Percentiles rank a stretch among this genome's conserved stretches.
Evolutionary conservation across 2,797 vertebrate species (phyloP).

Genomic region (Hephaestus fuliginosus): DNA sequence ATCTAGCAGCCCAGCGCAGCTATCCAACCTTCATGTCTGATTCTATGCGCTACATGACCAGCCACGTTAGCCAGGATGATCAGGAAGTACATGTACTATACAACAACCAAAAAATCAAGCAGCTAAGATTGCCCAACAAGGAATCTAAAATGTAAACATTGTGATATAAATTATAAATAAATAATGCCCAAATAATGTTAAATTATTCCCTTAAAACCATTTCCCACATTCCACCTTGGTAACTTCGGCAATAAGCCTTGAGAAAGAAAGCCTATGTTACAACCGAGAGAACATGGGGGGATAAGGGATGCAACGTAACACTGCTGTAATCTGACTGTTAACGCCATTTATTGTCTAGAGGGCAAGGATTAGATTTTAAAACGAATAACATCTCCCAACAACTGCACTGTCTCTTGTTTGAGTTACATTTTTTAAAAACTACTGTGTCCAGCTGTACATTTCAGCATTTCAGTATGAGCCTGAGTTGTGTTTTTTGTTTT

Average conservation of each 20-base stretch:
- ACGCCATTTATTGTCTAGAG: neutral
- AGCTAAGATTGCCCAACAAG: neutral
- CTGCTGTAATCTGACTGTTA: neutral
- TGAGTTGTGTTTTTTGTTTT: no score
- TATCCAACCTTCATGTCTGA: neutral
- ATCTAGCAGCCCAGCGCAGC: slow-evolving; percentile 10
- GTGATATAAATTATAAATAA: neutral
- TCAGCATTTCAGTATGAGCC: no score
- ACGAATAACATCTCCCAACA: neutral
- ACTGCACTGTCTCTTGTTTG: neutral
- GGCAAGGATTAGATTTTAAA: neutral
- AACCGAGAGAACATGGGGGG: neutral
- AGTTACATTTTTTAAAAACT: neutral
- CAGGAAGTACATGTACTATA: neutral
- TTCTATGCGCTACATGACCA: neutral
- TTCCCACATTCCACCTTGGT: neutral
- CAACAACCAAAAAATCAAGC: neutral
- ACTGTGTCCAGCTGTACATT: no score
- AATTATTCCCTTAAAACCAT: neutral
- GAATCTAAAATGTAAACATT: neutral
- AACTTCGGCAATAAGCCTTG: neutral
- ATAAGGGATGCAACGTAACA: neutral
- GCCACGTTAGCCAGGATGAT: neutral
- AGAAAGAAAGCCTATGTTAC: neutral
- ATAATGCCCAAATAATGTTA: no score